Evolutionary conservation across 2,113 vertebrate species (phyloP), one percentile per base, ranked within the genome.

Genomic region (Austrofundulus limnaeus): DNA sequence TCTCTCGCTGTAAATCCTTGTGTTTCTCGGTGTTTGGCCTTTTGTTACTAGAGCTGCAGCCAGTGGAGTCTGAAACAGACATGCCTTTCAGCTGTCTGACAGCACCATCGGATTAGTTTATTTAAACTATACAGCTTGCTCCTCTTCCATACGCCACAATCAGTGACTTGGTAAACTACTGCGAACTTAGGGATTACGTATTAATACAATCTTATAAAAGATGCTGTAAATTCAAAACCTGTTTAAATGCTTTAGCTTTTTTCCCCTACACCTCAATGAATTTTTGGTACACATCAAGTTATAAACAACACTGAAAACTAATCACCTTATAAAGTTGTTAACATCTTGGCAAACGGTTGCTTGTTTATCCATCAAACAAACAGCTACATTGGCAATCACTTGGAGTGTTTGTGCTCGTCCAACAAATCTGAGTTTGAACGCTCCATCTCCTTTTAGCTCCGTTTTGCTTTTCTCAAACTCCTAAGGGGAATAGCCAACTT

Each of bases 1-100:
- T 61, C 21, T 16, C 19, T 63, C 11, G 6, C 45, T 61, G 34
- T 39, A 61, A 83, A 75, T 59, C 39, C 59, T 61, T 34, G 19
- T 45, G 63, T 69, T 56, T 52, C 24, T 66, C 24, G 34, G 45
- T 73, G 16, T 60, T 9, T 72, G 53, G 55, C 19, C 11, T 53
- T 51, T 17, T 56, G 23, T 64, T 28, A n/a, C 43, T n/a, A n/a
- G 38, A 47, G 41, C 50, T 31, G 12, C 38, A 39, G 25, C 5
- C 14, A 61, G 49, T 21, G 46, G 12, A 38, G 42, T 46, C 39
- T 49, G 54, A 20, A 49, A 24, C 52, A 45, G 60, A 50, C 41
- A 49, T 53, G 48, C 17, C 20, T 53, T 72, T 57, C 51, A 66
- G 46, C 31, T 10, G 1, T 17, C 31, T 45, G 58, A 58, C 15